Percentiles rank a stretch among this genome's conserved stretches.
phyloP scores from a whole-genome alignment of 1,140 invertebrate species.

The Anastrepha ludens region DNA sequence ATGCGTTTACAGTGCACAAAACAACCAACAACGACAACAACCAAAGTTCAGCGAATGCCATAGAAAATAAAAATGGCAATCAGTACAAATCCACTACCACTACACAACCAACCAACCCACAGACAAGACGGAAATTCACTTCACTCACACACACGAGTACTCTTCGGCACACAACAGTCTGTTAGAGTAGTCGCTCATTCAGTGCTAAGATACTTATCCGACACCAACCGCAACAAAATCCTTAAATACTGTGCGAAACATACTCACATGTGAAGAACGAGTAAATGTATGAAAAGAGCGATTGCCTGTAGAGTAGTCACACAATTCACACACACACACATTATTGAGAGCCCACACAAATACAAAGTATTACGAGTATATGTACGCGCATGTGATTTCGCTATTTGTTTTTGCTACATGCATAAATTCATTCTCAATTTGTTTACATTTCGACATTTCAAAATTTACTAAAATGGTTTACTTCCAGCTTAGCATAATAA shows the following conservation, averaged over 20 bases:
- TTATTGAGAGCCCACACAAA: too few relatives aligned
- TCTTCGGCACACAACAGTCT: background rate
- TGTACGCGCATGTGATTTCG: background rate
- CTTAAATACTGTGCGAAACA: slow-evolving; percentile 4
- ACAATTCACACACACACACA: too few relatives aligned
- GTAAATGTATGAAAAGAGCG: too few relatives aligned
- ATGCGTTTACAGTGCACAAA: slow-evolving; percentile 34
- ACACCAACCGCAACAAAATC: slow-evolving; percentile 11
- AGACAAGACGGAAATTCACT: background rate
- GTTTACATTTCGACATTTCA: slow-evolving; percentile 72
- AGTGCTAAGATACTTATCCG: background rate
- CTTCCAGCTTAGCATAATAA: slow-evolving; percentile 67
- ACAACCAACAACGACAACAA: background rate
- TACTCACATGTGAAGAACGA: too few relatives aligned
- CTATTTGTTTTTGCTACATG: slow-evolving; percentile 57
- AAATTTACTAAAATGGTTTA: slow-evolving; percentile 64
- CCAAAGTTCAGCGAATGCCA: background rate
- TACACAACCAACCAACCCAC: background rate
- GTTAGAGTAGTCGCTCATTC: background rate
- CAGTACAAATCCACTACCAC: background rate
- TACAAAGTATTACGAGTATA: background rate
- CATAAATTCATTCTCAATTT: slow-evolving; percentile 72
- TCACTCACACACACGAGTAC: background rate
- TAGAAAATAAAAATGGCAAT: slow-evolving; percentile 30
- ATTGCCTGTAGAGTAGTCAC: background rate